Conservation (phyloP, 2,888 invertebrate species). For the Cinara cedri region DNA sequence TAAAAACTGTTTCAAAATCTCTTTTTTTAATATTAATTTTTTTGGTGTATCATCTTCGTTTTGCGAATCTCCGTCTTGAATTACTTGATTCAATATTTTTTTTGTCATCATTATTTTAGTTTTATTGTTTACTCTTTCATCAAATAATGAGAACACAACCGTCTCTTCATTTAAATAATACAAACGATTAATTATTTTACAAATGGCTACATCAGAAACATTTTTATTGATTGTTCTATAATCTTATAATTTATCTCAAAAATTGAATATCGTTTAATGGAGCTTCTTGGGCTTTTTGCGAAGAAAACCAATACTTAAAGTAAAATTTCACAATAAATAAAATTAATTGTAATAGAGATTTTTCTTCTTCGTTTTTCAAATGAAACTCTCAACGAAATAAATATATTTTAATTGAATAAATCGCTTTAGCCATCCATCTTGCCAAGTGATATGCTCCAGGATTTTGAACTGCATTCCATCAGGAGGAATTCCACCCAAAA, state of each 20-base stretch:
- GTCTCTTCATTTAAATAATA: neutral
- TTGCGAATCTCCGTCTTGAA: neutral
- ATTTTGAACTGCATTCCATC: neutral
- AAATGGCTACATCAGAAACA: neutral
- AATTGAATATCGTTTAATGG: neutral
- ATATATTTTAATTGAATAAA: too few relatives aligned
- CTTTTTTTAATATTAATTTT: neutral
- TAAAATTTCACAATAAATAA: neutral
- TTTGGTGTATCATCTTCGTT: neutral
- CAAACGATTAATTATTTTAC: neutral
- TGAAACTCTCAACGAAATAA: neutral
- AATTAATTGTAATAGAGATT: neutral
- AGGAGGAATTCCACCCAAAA: neutral
- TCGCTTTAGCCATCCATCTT: neutral
- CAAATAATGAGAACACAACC: neutral
- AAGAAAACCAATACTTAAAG: too few relatives aligned
- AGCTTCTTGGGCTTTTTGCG: slow-evolving; percentile 1
- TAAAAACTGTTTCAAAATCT: too few relatives aligned
- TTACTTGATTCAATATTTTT: too few relatives aligned
- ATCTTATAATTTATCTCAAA: neutral
- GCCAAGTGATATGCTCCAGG: neutral
- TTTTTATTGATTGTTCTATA: slow-evolving; percentile 1
- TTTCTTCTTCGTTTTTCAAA: neutral
- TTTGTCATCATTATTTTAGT: too few relatives aligned
- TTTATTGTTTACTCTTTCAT: too few relatives aligned